phyloP scores from a whole-genome alignment of 2,888 invertebrate genomes.

The Seladonia tumulorum region DNA sequence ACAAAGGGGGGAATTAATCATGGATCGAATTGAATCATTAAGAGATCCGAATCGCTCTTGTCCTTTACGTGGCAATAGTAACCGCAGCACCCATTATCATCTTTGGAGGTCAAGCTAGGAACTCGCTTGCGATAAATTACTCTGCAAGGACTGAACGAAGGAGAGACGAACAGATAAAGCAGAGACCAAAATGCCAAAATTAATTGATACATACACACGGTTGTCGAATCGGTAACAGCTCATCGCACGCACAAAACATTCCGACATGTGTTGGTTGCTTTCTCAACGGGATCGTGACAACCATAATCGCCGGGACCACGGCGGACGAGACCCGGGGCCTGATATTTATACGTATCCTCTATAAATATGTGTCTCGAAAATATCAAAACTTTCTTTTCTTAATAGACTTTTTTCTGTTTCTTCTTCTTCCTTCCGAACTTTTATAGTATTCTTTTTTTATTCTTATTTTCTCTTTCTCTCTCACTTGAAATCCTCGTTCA shows the following conservation, averaged over 20 bases:
- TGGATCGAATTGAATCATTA: not conserved
- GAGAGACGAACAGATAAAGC: slow-evolving; percentile 10
- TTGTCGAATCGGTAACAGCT: not conserved
- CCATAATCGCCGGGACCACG: slow-evolving; percentile 31
- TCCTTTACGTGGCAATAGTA: slow-evolving; percentile 25
- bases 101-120: slow-evolving; percentile 70
- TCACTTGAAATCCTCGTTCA: slow-evolving; percentile 22
- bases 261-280: not conserved
- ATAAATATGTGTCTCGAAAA: slow-evolving; percentile 81
- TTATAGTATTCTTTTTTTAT: not conserved
- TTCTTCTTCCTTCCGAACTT: not conserved
- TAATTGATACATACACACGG: not conserved
- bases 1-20: not conserved
- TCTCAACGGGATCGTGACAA: slow-evolving; percentile 30
- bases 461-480: not conserved
- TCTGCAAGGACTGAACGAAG: not conserved
- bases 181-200: not conserved
- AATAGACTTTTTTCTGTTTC: slow-evolving; percentile 54
- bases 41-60: not conserved
- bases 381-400: slow-evolving; percentile 71
- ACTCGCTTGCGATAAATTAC: slow-evolving; percentile 54
- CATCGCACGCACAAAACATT: not conserved
- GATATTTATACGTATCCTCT: slow-evolving; percentile 77
- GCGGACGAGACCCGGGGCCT: slow-evolving; percentile 76
- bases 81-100: slow-evolving; percentile 62